Base-by-base conservation (phyloP, 1,140 invertebrate species). In the Zaprionus gabonicus region DNA sequence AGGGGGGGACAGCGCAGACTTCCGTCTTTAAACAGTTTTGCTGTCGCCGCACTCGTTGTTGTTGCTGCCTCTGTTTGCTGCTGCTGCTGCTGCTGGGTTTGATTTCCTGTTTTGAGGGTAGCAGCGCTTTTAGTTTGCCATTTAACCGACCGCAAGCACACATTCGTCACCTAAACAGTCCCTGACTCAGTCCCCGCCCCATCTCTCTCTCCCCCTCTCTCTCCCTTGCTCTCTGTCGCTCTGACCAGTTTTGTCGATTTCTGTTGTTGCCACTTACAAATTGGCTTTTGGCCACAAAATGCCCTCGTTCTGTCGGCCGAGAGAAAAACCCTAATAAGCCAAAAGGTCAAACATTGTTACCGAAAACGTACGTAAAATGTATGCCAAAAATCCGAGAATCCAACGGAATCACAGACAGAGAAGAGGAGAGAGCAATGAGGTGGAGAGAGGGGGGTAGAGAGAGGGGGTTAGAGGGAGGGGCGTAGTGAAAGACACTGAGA, bases 201-300 rank as follows among this genome's bases (percentile, higher is more conserved):
- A 7, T 28, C 28, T 34, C 31, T 34, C 31, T 10, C 31, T 31
- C 31, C 2, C 9, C 9, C 31, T 31, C 9, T 10, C 31, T 34
- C 31, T 34, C 28, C 10, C 9, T 34, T 2, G 3, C 28, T 10
- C 28, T 1, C 28, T 31, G 9, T 34, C 31, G 9, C 31, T 34
- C 9, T 34, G 31, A 9, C 31, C 31, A 34, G 31, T 49, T 71
- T 64, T 77, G 64, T 65, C 78, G 63, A 58, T 77, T 77, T 68
- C 69, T 80, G 75, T 77, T 80, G 78, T 72, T 80, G 78, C 78
- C 75, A 80, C 75, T 80, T 78, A 80, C 78, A 78, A 80, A 77
- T 80, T 78, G 78, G 78, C 74, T 80, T 72, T 73, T 66, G 74
- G 78, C 74, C 78, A 77, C 78, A 80, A 77, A 80, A 65, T 73